A percentile compares a stretch with the other conserved stretches of the same genome.
These are phyloP conservation scores for Drosophila nikananu DNA, from an alignment of 1,140 invertebrate genomes.

Conservation along the genomic window DNA sequence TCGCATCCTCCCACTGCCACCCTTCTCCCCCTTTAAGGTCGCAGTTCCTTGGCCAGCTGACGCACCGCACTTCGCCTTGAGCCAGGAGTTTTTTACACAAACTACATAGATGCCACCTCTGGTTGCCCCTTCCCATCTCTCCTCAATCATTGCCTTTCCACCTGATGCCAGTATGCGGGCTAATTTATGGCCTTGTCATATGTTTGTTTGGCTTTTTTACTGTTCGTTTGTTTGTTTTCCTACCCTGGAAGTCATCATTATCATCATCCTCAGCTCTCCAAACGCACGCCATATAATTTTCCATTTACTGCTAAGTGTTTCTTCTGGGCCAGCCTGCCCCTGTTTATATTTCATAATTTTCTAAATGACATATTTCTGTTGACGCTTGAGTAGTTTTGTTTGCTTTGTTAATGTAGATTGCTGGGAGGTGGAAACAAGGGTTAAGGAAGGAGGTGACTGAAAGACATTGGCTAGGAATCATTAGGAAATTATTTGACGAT, in stretches of 20 bases:
- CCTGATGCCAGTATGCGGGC: slow-evolving; percentile 78
- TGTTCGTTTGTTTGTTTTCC: slow-evolving; percentile 55
- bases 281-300: slow-evolving; percentile 64
- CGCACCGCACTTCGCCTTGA: slow-evolving; percentile 32
- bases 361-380: slow-evolving; percentile 73
- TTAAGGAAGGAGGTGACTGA: slow-evolving; percentile 18
- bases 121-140: background rate
- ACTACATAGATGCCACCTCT: slow-evolving; percentile 22
- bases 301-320: slow-evolving; percentile 76
- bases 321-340: slow-evolving; percentile 32
- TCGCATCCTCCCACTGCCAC: slow-evolving; percentile 13
- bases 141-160: slow-evolving; percentile 71
- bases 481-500: background rate
- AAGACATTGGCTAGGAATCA: slow-evolving; percentile 13
- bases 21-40: background rate
- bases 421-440: slow-evolving; percentile 15
- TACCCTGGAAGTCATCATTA: slow-evolving; percentile 28
- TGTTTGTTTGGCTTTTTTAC: slow-evolving; percentile 56
- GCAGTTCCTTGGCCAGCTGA: slow-evolving; percentile 56
- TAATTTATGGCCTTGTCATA: slow-evolving; percentile 78
- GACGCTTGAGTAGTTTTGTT: slow-evolving; percentile 75
- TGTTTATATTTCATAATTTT: slow-evolving; percentile 75
- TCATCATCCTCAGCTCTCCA: slow-evolving; percentile 41
- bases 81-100: slow-evolving; percentile 43
- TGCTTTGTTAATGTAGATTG: slow-evolving; percentile 69